A percentile compares a stretch with the other conserved stretches of the same genome.
These are phyloP conservation scores for Synchiropus splendidus DNA, from an alignment of 2,113 vertebrate genomes.

Conservation along the genomic window DNA sequence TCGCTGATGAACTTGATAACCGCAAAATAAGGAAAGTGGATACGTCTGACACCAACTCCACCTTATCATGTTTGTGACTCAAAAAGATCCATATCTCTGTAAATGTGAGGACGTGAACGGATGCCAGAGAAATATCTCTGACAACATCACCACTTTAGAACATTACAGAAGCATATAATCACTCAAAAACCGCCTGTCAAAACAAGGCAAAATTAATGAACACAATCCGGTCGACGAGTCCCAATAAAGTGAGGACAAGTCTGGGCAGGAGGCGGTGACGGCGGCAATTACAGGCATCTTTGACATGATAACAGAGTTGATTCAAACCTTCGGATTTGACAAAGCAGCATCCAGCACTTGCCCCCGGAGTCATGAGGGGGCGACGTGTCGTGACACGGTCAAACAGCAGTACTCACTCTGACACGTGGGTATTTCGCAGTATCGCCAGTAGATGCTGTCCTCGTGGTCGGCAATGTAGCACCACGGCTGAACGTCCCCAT, in stretches of 20 bases:
- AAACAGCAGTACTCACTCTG: constrained; percentile 73
- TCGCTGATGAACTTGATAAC: background rate
- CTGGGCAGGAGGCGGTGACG: constrained; percentile 35
- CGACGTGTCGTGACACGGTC: no score
- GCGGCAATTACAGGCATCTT: constrained; percentile 59
- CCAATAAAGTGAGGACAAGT: constrained; percentile 38
- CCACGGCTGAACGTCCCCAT: constrained; percentile 93
- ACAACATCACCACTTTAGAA: no score
- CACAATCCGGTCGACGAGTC: constrained; percentile 9
- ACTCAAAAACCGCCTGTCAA: constrained; percentile 27
- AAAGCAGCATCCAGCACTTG: constrained; percentile 13
- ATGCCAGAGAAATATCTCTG: no score
- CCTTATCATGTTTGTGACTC: constrained; percentile 2
- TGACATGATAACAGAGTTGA: constrained; percentile 43
- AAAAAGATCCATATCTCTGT: constrained; percentile 11
- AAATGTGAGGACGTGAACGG: constrained; percentile 4
- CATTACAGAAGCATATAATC: constrained; percentile 13
- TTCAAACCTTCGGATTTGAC: constrained; percentile 26
- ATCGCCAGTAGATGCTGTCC: constrained; percentile 92
- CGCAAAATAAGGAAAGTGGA: no score
- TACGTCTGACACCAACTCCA: no score
- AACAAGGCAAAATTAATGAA: constrained; percentile 25
- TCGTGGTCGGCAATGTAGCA: constrained; percentile 90
- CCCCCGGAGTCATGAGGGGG: no score
- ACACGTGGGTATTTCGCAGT: constrained; percentile 89